Base-by-base conservation (phyloP, 2,888 invertebrate species). In the Morpho deidamia region DNA sequence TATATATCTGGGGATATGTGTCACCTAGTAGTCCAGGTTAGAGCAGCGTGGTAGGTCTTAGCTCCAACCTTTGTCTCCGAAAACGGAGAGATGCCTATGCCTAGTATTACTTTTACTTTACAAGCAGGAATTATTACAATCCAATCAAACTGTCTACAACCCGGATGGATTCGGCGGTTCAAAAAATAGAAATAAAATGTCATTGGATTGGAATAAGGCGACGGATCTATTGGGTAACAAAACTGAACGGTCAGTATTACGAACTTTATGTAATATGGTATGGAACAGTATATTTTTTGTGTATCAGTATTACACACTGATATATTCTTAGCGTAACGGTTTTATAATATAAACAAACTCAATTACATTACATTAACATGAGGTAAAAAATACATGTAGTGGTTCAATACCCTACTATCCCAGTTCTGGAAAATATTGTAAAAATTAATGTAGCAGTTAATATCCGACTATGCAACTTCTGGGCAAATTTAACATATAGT, bases 181-280 rank as follows among this genome's bases (percentile, higher is more conserved):
- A 23, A 23, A 23, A 23, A 23, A 23, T 23, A 14, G 1, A 14
- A 2, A 23, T 5, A 23, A 23, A 23, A 23, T 23, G 23, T 48
- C 56, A 56, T 32, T 1, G 47, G 48, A 48, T 40, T 61, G 60
- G 56, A 62, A 64, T 61, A 59, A 59, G 23, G 23, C 23, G 23
- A 23, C 23, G 5, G 9, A 53, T 43, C 41, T 38, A 44, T 59
- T 53, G 41, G 41, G 50, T 51, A 56, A 59, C 51, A 39, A 48
- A 45, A 53, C 50, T 53, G 59, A 55, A 54, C 50, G 58, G 58
- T 59, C 53, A 55, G 59, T 52, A 37, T 51, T 61, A 59, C 57
- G 52, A 47, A 53, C 60, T 64, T 68, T 68, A 68, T 65, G 58
- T 65, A 68, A 68, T 51, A 51, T 54, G 58, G 61, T 56, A 56